Base-by-base conservation (phyloP, 2,797 vertebrate species). In the Micropoecilia bifurca region DNA sequence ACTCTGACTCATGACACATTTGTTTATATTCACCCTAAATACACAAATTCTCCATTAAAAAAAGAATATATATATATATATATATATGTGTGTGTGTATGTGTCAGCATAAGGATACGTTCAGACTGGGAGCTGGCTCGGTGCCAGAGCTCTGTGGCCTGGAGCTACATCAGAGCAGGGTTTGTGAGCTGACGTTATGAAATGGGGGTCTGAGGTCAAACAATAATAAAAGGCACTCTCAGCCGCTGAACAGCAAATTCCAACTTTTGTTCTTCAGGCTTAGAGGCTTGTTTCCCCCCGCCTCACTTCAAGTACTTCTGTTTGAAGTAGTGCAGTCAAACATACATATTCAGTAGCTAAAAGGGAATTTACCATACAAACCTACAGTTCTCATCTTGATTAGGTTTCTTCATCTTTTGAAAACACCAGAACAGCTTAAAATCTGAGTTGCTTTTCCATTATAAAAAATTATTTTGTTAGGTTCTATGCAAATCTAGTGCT, bases 131-230 rank as follows among this genome's bases (percentile, higher is more conserved):
- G 85, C 73, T 92, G 93, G 91, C 84, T 4, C 61, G 8, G 6
- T 9, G 83, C 90, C 92, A 91, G 80, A 83, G 83, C 84, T 86
- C 57, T 91, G 92, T 33, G 85, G 91, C 92, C 94, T 93, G 90
- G 91, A 93, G 91, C 86, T 72, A 87, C 80, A 93, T 94, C 92
- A 93, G 89, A 94, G 90, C 85, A 69, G 77, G 28, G 89, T 88
- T 86, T 71, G 71, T 86, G 91, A 92, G 89, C 88, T 82, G 87
- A 46, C 75, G 81, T 88, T 90, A 89, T 87, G 84, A 91, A 81
- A 90, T 74, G 87, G 85, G 85, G 86, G 83, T 90, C 87, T 84
- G 83, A 82, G 88, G 91, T 92, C 90, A 86, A 79, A 73, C 83
- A 91, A 92, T 90, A 93, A 88, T 87, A 93, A 87, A 84, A 88